A percentile compares a stretch with the other conserved stretches of the same genome.
phyloP scores from a whole-genome alignment of 2,888 invertebrate genomes.

The Drosophila helvetica region DNA sequence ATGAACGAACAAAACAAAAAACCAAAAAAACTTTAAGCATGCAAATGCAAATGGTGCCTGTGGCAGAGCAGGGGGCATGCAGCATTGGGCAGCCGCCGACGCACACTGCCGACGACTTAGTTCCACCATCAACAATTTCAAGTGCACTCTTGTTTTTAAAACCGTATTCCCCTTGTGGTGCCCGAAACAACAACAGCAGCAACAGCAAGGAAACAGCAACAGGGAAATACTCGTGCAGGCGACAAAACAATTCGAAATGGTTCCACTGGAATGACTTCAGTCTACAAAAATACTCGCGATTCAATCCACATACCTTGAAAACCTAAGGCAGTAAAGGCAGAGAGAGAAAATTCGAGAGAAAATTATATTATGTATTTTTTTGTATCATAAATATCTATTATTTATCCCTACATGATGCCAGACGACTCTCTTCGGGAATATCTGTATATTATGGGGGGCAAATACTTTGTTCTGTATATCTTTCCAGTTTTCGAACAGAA shows the following conservation, averaged over 20 bases:
- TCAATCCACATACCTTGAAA: too few relatives aligned
- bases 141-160: constrained; percentile 73
- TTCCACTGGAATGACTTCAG: not conserved
- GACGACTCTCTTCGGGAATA: too few relatives aligned
- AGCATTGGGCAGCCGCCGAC: constrained; percentile 18
- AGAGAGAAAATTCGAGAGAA: too few relatives aligned
- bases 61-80: not conserved
- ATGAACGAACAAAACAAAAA: not conserved
- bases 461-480: too few relatives aligned
- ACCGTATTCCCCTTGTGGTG: constrained; percentile 15
- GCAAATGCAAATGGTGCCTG: constrained; percentile 35
- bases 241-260: not conserved
- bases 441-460: too few relatives aligned
- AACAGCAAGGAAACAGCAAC: constrained; percentile 4
- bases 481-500: too few relatives aligned
- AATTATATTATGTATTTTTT: too few relatives aligned
- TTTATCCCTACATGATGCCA: too few relatives aligned
- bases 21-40: constrained; percentile 60
- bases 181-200: constrained; percentile 41
- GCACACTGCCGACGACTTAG: constrained; percentile 52
- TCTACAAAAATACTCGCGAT: too few relatives aligned
- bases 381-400: too few relatives aligned
- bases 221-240: not conserved
- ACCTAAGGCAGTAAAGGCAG: too few relatives aligned
- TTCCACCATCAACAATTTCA: constrained; percentile 69